Conservation (phyloP, 2,888 invertebrate species). For the Pandemis cinnamomeana region DNA sequence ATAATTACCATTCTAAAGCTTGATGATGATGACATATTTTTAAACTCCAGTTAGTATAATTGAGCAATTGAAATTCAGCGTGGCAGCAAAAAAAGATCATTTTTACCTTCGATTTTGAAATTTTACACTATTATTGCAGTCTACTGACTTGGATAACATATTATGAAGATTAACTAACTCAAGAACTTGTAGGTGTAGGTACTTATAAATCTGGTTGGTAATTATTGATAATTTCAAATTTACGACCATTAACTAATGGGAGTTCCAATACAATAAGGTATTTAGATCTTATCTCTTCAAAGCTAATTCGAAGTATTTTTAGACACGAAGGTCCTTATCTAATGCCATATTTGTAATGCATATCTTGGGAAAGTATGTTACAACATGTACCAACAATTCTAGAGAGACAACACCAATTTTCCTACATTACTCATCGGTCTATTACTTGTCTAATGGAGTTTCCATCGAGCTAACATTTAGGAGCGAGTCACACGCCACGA, state of each 20-base stretch:
- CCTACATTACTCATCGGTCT: slow-evolving; percentile 20
- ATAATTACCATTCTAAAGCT: slow-evolving; percentile 25
- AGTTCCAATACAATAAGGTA: slow-evolving; percentile 7
- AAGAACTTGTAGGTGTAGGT: not conserved
- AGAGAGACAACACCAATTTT: slow-evolving; percentile 25
- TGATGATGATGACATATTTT: slow-evolving; percentile 17
- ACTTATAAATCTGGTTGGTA: slow-evolving; percentile 7
- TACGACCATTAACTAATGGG: slow-evolving; percentile 11
- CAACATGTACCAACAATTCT: slow-evolving; percentile 26
- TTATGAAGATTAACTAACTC: not conserved
- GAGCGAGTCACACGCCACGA: slow-evolving; percentile 68
- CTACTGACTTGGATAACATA: not conserved
- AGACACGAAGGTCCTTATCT: slow-evolving; percentile 17
- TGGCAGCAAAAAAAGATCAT: not conserved
- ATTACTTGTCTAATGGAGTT: slow-evolving; percentile 28
- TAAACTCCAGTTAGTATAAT: slow-evolving; percentile 31
- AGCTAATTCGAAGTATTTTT: slow-evolving; percentile 16
- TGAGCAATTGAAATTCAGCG: slow-evolving; percentile 40
- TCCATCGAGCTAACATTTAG: slow-evolving; percentile 51
- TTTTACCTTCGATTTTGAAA: not conserved
- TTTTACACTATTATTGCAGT: not conserved
- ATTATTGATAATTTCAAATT: slow-evolving; percentile 5
- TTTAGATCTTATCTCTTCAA: slow-evolving; percentile 8
- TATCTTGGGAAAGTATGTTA: slow-evolving; percentile 5
- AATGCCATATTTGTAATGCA: slow-evolving; percentile 15